Base-by-base conservation (phyloP, 2,797 vertebrate species). In the Serranus cabrilla region DNA sequence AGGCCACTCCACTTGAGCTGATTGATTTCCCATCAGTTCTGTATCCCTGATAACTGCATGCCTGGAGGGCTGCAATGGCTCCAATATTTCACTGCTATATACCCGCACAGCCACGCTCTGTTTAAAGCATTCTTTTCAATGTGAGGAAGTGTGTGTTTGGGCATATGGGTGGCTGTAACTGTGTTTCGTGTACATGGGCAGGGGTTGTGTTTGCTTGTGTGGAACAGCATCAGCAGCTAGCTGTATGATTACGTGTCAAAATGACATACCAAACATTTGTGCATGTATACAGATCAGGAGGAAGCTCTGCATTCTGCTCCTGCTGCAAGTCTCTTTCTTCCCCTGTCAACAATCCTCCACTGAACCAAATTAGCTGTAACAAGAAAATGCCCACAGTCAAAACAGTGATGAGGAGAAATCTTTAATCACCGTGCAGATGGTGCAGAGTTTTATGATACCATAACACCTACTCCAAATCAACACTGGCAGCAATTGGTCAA, bases 1-100 rank as follows among this genome's bases (percentile, higher is more conserved):
- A 83, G 87, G 82, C 71, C 91, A 86, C 77, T 91, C 87, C 88
- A 92, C 93, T 94, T 92, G 83, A 86, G 84, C 88, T 86, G 92
- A 95, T 94, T 93, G 92, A 94, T 94, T 94, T 94, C 81, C 88
- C 91, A 94, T 95, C 92, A 91, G 83, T 90, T 85, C 72, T 88
- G 81, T 90, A 87, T 89, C 91, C 87, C 92, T 85, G 86, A 94
- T 94, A 93, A 94, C 91, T 87, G 88, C 91, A 88, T 88, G 89
- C 81, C 91, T 89, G 77, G 77, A 91, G 90, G 91, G 86, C 91
- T 91, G 86, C 83, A 87, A 84, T 83, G 90, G 75, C 85, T 91
- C 84, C 87, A 86, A 88, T 93, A 91, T 90, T 91, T 92, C 91
- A 93, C 80, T 40, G 27, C 83, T 76, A 56, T 80, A 63, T 66